Percentiles rank a stretch among this genome's conserved stretches.
Evolutionary conservation across 2,113 vertebrate genomes (phyloP).

Genomic region (Agapornis roseicollis): DNA sequence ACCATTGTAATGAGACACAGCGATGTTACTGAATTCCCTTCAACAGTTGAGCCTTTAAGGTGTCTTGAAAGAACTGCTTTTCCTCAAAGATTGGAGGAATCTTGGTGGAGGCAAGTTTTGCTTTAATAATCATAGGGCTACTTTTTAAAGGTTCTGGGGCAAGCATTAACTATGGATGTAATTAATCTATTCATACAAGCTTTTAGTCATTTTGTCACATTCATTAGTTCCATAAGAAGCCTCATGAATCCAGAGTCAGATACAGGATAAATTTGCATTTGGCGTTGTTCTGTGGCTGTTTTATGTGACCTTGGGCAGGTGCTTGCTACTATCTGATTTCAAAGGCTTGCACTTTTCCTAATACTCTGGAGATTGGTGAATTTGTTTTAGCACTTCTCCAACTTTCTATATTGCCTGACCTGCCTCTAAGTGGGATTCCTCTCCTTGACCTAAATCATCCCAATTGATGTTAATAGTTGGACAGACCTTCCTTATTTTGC

Average conservation of each 20-base stretch:
- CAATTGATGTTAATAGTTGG: not conserved
- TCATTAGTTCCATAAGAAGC: not conserved
- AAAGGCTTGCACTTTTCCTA: not conserved
- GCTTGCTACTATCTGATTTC: conserved; percentile 15
- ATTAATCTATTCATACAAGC: not conserved
- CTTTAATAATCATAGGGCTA: not conserved
- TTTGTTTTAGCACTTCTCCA: conserved; percentile 26
- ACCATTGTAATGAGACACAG: not conserved
- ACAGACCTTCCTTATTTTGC: not conserved
- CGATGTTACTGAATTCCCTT: not conserved
- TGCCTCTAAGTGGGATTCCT: not conserved
- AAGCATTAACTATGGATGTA: not conserved
- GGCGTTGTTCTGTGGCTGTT: not conserved
- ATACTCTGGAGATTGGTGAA: not conserved
- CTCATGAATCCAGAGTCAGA: not conserved
- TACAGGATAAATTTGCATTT: not conserved
- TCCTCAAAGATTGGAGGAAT: not conserved
- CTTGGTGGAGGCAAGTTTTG: not conserved
- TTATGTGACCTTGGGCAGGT: not conserved
- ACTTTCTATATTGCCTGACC: not conserved
- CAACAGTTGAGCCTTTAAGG: not conserved
- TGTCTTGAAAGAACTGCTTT: not conserved
- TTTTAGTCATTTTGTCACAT: conserved; percentile 1
- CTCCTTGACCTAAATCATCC: not conserved
- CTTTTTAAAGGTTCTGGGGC: not conserved